A percentile compares a stretch with the other conserved stretches of the same genome.
Conservation (phyloP, 2,888 invertebrate species). For the Caradrina clavipalpis region DNA sequence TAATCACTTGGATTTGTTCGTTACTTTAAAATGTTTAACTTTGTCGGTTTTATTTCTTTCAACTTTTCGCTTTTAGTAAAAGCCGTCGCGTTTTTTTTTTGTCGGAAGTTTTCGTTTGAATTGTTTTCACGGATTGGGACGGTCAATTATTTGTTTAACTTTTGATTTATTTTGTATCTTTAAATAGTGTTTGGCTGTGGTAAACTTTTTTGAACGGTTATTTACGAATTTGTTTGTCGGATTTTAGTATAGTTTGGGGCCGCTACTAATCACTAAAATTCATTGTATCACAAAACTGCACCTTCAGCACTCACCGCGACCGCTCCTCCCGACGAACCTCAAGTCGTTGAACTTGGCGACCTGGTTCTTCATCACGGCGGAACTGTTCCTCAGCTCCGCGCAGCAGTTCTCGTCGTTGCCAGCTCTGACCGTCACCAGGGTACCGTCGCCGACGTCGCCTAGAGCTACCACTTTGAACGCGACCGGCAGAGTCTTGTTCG, state of each 20-base stretch:
- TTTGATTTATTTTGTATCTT: conserved; percentile 22
- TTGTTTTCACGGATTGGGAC: conserved; percentile 22
- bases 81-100: conserved; percentile 33
- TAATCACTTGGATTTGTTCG: conserved; percentile 35
- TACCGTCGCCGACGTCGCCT: conserved; percentile 98
- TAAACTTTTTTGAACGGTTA: neutral
- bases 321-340: conserved; percentile 99
- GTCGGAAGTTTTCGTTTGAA: conserved; percentile 4
- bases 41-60: conserved; percentile 15
- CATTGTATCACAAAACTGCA: conserved; percentile 85
- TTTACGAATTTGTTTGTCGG: conserved; percentile 2
- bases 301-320: conserved; percentile 96
- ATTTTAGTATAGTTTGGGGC: neutral
- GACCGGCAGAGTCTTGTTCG: conserved; percentile 99
- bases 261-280: conserved; percentile 59
- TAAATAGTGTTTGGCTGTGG: neutral
- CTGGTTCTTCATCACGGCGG: conserved; percentile 99
- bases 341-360: conserved; percentile 99
- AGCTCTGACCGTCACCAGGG: conserved; percentile 98
- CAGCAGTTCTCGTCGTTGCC: conserved; percentile 99
- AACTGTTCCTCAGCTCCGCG: conserved; percentile 98
- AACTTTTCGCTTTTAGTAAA: conserved; percentile 13
- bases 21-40: conserved; percentile 19
- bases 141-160: conserved; percentile 12
- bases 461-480: conserved; percentile 99